Base-by-base conservation (phyloP, 2,888 invertebrate species). In the Azorinus chamasolen region DNA sequence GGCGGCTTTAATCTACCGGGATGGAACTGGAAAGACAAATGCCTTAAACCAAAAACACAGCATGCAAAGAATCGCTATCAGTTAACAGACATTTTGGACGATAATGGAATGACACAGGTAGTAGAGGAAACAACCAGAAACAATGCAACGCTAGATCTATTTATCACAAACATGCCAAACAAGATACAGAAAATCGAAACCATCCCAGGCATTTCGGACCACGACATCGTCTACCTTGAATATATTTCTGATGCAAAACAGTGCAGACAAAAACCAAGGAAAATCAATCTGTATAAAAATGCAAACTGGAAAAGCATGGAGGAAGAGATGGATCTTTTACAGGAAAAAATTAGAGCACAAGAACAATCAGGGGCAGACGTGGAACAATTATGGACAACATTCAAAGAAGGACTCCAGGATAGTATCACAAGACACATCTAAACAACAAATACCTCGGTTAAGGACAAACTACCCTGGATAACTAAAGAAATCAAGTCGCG, bases 121-220 rank as follows among this genome's bases (percentile, higher is more conserved):
- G 72, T 78, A n/a, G 59, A 66, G n/a, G 63, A 75, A 27, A 72
- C 75, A 20, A 57, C 81, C 10, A 58, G 81, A 37, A 65, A 64
- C 20, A 14, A 48, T 1, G 68, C 80, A 50, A n/a, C n/a, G n/a
- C n/a, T n/a, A n/a, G n/a, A n/a, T n/a, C n/a, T n/a, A n/a, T n/a
- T n/a, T n/a, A n/a, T 81, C 5, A 83, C 83, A 10, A 81, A 81
- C 51, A 37, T 37, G 1, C 81, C 80, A 32, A 46, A 39, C n/a
- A n/a, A n/a, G n/a, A n/a, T n/a, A n/a, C n/a, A n/a, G n/a, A n/a
- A n/a, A n/a, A n/a, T n/a, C n/a, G n/a, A n/a, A n/a, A n/a, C n/a
- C n/a, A n/a, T n/a, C n/a, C n/a, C n/a, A n/a, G n/a, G n/a, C n/a
- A n/a, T n/a, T n/a, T n/a, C n/a, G n/a, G n/a, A n/a, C n/a, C n/a